Base-by-base conservation (phyloP, 2,113 vertebrate genomes). In the Apteryx owenii region DNA sequence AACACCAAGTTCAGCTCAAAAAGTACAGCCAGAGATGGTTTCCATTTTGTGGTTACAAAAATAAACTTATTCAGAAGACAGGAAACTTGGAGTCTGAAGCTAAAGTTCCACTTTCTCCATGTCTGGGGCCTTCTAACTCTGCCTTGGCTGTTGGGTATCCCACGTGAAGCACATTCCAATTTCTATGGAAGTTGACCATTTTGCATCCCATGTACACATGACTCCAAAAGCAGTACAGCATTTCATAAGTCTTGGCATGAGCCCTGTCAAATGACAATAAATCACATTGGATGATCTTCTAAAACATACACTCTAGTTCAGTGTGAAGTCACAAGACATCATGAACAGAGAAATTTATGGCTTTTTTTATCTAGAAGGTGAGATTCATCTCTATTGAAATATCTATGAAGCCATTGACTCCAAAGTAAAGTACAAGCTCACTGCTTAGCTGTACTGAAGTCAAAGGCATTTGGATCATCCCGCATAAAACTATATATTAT, bases 401-500 rank as follows among this genome's bases (percentile, higher is more conserved):
- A 88, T 17, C 58, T 70, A 1, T 33, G n/a, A 93, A 94, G 50
- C 42, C 21, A 76, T 22, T 80, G 53, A 92, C 48, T 94, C 84
- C 29, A 71, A 90, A 94, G 64, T 83, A 77, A 85, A 90, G 80
- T 66, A 51, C 16, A 9, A 25, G 28, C 23, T 96, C 72, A 33
- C 42, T 81, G 56, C 38, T 79, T 76, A 79, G 56, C 51, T 89
- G 19, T 87, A 58, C 77, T 38, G 46, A 93, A 96, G 54, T 78
- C 81, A 95, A 88, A 97, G 68, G 12, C 60, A 88, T 83, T 96
- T 94, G 44, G 68, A 97, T 90, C 64, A 81, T 96, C 82, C 29
- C 36, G 66, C 29, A 70, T 78, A 91, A 91, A 91, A 7, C 54
- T 42, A 73, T 88, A 66, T 83, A 90, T 96, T 96, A 88, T 83